phyloP scores from a whole-genome alignment of 1,140 invertebrate genomes.

The Branchinecta lynchi region DNA sequence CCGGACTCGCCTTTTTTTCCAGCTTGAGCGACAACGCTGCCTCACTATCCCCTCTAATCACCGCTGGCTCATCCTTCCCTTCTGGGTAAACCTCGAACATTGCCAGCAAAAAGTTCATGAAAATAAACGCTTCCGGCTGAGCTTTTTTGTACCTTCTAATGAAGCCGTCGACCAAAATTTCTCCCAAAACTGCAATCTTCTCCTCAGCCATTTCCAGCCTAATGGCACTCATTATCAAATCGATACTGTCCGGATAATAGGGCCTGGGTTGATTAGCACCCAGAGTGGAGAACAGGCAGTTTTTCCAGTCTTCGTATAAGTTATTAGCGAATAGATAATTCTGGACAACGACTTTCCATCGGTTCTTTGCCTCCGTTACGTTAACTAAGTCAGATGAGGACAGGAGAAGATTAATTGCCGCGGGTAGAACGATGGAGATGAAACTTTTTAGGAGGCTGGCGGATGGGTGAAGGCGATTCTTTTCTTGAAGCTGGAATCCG shows the following conservation, averaged over 20 bases:
- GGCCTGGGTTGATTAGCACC: not conserved
- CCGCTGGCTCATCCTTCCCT: not conserved
- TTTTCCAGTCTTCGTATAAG: constrained; percentile 4
- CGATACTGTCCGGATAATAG: not conserved
- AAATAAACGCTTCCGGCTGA: not conserved
- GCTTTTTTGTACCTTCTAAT: not conserved
- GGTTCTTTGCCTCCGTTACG: not conserved
- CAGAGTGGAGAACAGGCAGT: not conserved
- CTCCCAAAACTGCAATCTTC: not conserved
- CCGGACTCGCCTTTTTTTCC: not conserved
- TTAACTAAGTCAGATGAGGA: not conserved
- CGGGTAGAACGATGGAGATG: not conserved
- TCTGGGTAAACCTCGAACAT: not conserved
- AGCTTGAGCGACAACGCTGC: not conserved
- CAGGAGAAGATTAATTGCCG: not conserved
- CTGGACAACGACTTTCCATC: not conserved
- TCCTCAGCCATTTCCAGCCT: not conserved
- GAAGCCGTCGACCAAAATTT: not conserved
- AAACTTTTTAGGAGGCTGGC: not conserved
- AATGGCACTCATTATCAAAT: not conserved
- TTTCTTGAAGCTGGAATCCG: not conserved
- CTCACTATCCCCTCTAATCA: not conserved
- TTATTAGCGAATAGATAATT: not conserved
- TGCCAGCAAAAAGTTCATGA: not conserved
- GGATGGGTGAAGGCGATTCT: not conserved